Evolutionary conservation across 2,888 invertebrate genomes (phyloP), one percentile per base, ranked within the genome.

Genomic region (Sacculina carcini): DNA sequence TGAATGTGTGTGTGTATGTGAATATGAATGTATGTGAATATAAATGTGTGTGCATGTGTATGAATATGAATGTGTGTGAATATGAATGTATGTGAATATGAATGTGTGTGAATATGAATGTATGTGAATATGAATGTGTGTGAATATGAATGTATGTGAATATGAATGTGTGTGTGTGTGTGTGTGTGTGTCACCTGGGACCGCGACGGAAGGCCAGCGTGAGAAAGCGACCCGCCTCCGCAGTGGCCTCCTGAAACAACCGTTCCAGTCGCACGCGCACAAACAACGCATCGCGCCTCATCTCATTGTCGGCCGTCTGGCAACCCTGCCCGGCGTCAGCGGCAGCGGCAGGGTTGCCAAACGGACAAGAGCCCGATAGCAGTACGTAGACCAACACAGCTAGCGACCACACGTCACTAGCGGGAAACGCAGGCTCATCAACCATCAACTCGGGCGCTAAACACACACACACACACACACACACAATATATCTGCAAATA

Each of bases 361-460:
- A 98, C 46, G 96, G 90, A 51, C 90, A 80, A 53, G 76, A 77
- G 16, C 94, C 96, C 4, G 90, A 90, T 57, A 98, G 67, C 69
- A 98, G 72, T 40, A 92, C 72, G 68, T 96, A 98, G 1, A 85
- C 73, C 6, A 96, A 69, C 12, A 85, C 85, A 50, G 92, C 96
- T 49, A 96, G 74, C 21, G 85, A 80, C 98, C 96, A 98, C 60
- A 96, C 78, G 67, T 98, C 98, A 3, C 85, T 81, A 64, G 86
- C 84, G 2, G 81, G 81, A 65, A 78, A 82, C 31, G 86, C 80
- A 6, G 80, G 76, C 66, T 90, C 89, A 62, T 85, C 81, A 62
- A 76, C 76, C 47, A 89, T 67, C 55, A 89, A 76, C 67, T 94
- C 92, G 0, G 92, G 92, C 7, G 92, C 81, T 75, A 68, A 58